Base-by-base conservation (phyloP, 2,888 invertebrate species). In the Thymelicus acteon region DNA sequence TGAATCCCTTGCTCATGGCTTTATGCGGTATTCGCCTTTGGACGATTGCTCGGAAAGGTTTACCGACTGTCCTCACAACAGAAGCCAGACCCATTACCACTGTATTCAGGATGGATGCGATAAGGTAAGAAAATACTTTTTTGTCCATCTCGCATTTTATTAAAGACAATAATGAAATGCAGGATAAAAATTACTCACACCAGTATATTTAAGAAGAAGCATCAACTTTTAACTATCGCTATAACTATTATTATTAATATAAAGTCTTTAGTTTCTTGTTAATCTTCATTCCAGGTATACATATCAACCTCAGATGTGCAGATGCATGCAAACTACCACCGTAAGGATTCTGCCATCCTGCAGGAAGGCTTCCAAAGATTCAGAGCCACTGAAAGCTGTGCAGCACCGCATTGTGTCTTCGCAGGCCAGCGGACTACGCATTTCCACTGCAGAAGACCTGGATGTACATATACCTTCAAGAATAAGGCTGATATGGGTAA, bases 401-500 rank as follows among this genome's bases (percentile, higher is more conserved):
- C 97, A 7, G 97, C 98, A 2, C 96, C 97, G 6, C 96, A 97
- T 83, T 99, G 99, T 87, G 96, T 97, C 49, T 99, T 99, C 89
- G 97, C 96, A 83, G 98, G 98, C 0, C 99, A 98, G 88, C 95
- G 98, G 79, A 99, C 99, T 68, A 99, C 99, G 7, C 99, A 99
- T 87, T 99, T 99, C 91, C 99, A 99, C 86, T 99, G 99, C 90
- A 94, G 98, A 75, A 94, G 99, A 79, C 94, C 97, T 67, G 97
- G 97, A 12, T 99, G 99, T 90, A 96, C 97, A 77, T 99, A 97
- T 85, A 99, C 99, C 0, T 99, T 99, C 92, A 99, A 99, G 93
- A 99, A 99, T 88, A 99, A 99, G 89, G 98, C 99, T 80, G 99
- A 99, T 92, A 99, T 99, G 99, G 99, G 99, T 99, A 94, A 95